Evolutionary conservation across 1,140 invertebrate species (phyloP), one percentile per base, ranked within the genome.

Genomic region (Pseudoatta argentina): DNA sequence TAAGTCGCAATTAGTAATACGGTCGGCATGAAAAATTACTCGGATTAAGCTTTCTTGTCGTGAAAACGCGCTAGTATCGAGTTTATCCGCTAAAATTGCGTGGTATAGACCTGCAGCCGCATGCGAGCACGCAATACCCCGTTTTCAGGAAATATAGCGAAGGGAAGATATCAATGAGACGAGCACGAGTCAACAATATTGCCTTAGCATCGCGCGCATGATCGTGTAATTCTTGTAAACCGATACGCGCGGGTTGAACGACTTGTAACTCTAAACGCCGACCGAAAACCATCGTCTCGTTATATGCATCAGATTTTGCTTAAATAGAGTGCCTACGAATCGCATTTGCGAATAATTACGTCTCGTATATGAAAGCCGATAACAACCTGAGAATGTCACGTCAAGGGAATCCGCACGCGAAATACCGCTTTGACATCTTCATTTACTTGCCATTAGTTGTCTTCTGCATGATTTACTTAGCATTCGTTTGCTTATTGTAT

Each of bases 61-160:
- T 59, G 69, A 72, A 81, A 86, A 71, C 72, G 57, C 51, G 61
- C 21, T 1, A 27, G 30, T 88, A 88, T 86, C 76, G 59, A 48
- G 18, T 53, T 27, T 63, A 67, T 57, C 34, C 85, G 85, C 66
- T 86, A 87, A 89, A 88, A 82, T 87, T 87, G 88, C 88, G 53
- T 57, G 87, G 81, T 61, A 51, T 86, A 73, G 73, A 51, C 44
- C 66, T 51, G 16, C 59, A 16, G 21, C 30, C 34, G 48, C 75
- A 87, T 73, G 72, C 67, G 48, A 89, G 59, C 83, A 89, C 85
- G 88, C 76, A 89, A 89, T 61, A 82, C 7, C 12, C 16, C 44
- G 61, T 16, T 44, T 77, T 83, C 39, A 48, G 24, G 27, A 75
- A 83, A 83, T 34, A 24, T 57, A 71, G 6, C 34, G 21, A 12